Percentiles rank a stretch among this genome's conserved stretches.
Conservation (phyloP, 2,797 vertebrate genomes). For the Acomys russatus region DNA sequence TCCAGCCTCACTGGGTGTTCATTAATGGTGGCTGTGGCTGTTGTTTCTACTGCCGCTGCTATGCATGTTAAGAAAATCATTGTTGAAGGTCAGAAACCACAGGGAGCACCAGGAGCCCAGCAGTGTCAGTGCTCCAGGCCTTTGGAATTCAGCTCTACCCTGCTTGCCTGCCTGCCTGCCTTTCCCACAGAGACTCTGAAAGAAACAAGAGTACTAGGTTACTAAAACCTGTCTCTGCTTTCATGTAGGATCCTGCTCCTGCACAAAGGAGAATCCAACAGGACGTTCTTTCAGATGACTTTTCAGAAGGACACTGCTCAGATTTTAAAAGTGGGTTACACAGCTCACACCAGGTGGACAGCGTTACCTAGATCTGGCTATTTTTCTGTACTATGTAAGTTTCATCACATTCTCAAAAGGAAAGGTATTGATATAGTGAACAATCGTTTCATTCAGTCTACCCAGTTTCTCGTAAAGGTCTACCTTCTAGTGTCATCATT, state of each 20-base stretch:
- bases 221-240: neutral
- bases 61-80: constrained; percentile 13
- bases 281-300: constrained; percentile 57
- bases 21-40: neutral
- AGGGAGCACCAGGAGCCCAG: neutral
- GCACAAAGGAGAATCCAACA: constrained; percentile 27
- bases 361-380: constrained; percentile 58
- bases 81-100: neutral
- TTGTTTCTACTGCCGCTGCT: neutral
- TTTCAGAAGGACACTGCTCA: constrained; percentile 58
- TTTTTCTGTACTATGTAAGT: constrained; percentile 19
- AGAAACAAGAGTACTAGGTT: constrained; percentile 32
- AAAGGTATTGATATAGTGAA: constrained; percentile 8
- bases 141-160: neutral
- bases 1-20: neutral
- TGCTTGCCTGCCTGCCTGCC: neutral
- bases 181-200: constrained; percentile 48
- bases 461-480: constrained; percentile 34
- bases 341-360: constrained; percentile 39
- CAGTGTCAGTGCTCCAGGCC: neutral
- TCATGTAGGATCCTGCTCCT: constrained; percentile 17
- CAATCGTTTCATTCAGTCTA: neutral
- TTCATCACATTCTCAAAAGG: constrained; percentile 21
- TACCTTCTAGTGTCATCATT: neutral
- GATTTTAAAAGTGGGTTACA: constrained; percentile 67